Conservation (phyloP, 2,797 vertebrate genomes). For the Champsocephalus gunnari region DNA sequence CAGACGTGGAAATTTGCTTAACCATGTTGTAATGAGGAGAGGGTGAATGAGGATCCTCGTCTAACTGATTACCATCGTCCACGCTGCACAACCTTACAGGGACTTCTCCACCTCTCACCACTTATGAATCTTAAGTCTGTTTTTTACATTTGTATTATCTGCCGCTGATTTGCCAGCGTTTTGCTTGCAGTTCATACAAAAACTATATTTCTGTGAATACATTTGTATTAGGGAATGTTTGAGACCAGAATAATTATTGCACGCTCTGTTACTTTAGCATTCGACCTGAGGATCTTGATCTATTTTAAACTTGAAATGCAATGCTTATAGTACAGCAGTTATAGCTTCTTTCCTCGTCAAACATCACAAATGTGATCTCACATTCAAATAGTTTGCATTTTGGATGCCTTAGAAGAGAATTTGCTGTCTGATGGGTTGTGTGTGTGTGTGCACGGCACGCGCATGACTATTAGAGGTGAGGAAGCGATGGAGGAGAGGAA, state of each 20-base stretch:
- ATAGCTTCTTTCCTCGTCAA: constrained; percentile 15
- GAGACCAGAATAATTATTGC: neutral
- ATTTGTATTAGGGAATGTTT: constrained; percentile 17
- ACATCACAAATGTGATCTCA: constrained; percentile 46
- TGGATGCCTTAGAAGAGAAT: constrained; percentile 28
- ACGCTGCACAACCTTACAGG: constrained; percentile 13
- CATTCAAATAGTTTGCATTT: constrained; percentile 17
- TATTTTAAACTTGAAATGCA: constrained; percentile 27
- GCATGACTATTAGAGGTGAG: constrained; percentile 17
- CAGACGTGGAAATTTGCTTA: constrained; percentile 63
- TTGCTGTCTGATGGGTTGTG: constrained; percentile 29
- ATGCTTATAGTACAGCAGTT: constrained; percentile 6
- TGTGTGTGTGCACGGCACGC: constrained; percentile 6
- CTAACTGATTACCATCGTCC: constrained; percentile 62
- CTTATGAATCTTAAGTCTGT: neutral
- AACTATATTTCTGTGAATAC: constrained; percentile 9
- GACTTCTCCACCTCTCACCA: constrained; percentile 38
- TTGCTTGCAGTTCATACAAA: constrained; percentile 16
- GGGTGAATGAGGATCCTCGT: constrained; percentile 58
- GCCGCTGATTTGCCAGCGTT: neutral
- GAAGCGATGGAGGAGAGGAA: constrained; percentile 2
- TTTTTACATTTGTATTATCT: constrained; percentile 13
- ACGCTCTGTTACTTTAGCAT: constrained; percentile 2
- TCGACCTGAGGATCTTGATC: constrained; percentile 17
- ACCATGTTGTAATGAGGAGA: constrained; percentile 58